phyloP scores from a whole-genome alignment of 2,888 invertebrate species.

The Ethmia dodecea region DNA sequence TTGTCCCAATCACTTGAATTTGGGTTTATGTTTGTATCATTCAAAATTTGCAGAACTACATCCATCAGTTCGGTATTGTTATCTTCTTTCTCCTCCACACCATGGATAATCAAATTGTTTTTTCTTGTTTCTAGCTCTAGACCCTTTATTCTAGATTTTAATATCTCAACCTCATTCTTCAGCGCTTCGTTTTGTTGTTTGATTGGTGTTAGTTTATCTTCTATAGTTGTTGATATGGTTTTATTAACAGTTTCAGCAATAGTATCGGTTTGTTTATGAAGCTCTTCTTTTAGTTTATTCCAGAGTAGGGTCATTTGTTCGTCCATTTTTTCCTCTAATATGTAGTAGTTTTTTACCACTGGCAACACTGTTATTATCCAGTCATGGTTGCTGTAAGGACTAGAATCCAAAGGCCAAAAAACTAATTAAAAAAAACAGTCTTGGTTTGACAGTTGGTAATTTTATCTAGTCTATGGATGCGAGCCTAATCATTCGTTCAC shows the following conservation, averaged over 20 bases:
- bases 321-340: not conserved
- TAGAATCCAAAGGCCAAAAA: not conserved
- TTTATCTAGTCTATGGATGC: not conserved
- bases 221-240: not conserved
- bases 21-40: not conserved
- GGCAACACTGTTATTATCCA: not conserved
- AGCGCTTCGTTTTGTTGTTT: conserved; percentile 4
- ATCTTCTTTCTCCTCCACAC: conserved; percentile 3
- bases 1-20: conserved; percentile 1
- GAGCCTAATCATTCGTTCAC: not conserved
- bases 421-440: not conserved
- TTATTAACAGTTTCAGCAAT: not conserved
- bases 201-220: conserved; percentile 6
- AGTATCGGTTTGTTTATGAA: not conserved
- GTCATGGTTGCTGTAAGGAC: not conserved
- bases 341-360: not conserved
- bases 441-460: not conserved
- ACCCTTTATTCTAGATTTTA: conserved; percentile 1
- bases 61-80: conserved; percentile 1
- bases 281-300: not conserved
- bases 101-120: conserved; percentile 9
- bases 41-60: conserved; percentile 2
- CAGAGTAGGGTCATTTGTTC: not conserved
- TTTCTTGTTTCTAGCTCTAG: conserved; percentile 2
- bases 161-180: conserved; percentile 1